Evolutionary conservation across 2,888 invertebrate genomes (phyloP).

Genomic region (Erebia ligea): DNA sequence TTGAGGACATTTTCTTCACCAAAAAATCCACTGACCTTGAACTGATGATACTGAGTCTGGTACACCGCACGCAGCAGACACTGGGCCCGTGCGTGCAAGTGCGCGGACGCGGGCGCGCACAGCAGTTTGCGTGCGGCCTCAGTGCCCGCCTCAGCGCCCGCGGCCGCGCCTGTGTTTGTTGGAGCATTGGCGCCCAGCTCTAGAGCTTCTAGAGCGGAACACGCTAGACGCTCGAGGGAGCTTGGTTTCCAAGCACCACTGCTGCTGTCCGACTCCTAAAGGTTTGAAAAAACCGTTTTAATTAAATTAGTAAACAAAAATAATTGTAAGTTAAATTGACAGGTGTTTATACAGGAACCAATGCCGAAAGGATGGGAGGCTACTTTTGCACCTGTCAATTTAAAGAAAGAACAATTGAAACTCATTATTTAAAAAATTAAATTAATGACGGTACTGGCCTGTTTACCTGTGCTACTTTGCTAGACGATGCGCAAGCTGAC

Average conservation of each 20-base stretch:
- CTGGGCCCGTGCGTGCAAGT: conserved; percentile 85
- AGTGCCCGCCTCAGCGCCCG: conserved; percentile 61
- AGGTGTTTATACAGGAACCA: no score
- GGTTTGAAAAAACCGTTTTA: background rate
- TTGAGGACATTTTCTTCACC: background rate
- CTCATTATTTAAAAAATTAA: no score
- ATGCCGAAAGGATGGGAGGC: no score
- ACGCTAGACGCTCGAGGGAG: conserved; percentile 73
- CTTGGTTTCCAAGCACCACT: conserved; percentile 69
- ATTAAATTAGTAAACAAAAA: background rate
- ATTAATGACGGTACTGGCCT: no score
- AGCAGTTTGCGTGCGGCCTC: conserved; percentile 68
- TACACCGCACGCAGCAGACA: conserved; percentile 91
- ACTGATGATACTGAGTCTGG: conserved; percentile 91
- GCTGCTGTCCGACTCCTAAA: conserved; percentile 62
- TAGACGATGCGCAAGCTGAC: conserved; percentile 72
- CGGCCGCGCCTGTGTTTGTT: conserved; percentile 48
- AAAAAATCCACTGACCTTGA: conserved; percentile 85
- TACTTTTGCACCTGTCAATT: no score
- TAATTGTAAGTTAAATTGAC: no score
- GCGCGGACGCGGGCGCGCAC: conserved; percentile 73
- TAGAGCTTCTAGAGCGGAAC: conserved; percentile 72
- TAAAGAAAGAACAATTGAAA: no score
- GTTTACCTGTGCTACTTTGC: conserved; percentile 70
- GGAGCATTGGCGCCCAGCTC: conserved; percentile 67